These are phyloP conservation scores for Sturmia bella DNA, from an alignment of 2,888 invertebrate species.

Conservation along the genomic window DNA sequence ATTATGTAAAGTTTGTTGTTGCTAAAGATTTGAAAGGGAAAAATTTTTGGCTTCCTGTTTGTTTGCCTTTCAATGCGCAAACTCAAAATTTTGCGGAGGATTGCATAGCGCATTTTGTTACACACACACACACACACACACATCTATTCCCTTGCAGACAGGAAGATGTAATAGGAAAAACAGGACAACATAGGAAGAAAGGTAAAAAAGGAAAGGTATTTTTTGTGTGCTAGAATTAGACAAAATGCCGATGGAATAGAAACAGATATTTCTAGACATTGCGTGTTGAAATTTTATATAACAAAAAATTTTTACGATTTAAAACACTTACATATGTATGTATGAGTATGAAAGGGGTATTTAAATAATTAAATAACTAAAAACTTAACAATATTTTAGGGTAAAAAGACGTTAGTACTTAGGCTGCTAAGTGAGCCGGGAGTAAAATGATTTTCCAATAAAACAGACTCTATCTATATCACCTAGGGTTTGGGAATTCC, in stretches of 20 bases:
- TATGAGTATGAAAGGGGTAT: too few relatives aligned
- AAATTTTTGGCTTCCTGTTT: slow-evolving; percentile 50
- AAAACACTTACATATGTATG: too few relatives aligned
- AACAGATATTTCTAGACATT: too few relatives aligned
- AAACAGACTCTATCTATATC: too few relatives aligned
- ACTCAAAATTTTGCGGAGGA: slow-evolving; percentile 30
- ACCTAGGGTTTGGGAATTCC: too few relatives aligned
- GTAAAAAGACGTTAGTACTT: too few relatives aligned
- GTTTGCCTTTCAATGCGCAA: slow-evolving; percentile 42
- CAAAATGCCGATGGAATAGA: slow-evolving; percentile 50
- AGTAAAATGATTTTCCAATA: too few relatives aligned
- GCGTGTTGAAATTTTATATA: background rate
- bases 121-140: too few relatives aligned
- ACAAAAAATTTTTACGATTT: too few relatives aligned
- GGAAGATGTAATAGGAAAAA: slow-evolving; percentile 40
- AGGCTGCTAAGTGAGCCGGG: too few relatives aligned
- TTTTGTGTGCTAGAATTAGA: slow-evolving; percentile 18
- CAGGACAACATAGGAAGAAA: slow-evolving; percentile 26
- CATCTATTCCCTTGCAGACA: slow-evolving; percentile 39
- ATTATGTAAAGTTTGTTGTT: slow-evolving; percentile 48
- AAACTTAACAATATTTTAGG: too few relatives aligned
- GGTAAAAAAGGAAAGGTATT: background rate
- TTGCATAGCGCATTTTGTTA: slow-evolving; percentile 26
- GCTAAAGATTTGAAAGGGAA: slow-evolving; percentile 25
- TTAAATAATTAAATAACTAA: too few relatives aligned